Evolutionary conservation across 2,888 invertebrate species (phyloP).

Genomic region (Sympetrum striolatum): DNA sequence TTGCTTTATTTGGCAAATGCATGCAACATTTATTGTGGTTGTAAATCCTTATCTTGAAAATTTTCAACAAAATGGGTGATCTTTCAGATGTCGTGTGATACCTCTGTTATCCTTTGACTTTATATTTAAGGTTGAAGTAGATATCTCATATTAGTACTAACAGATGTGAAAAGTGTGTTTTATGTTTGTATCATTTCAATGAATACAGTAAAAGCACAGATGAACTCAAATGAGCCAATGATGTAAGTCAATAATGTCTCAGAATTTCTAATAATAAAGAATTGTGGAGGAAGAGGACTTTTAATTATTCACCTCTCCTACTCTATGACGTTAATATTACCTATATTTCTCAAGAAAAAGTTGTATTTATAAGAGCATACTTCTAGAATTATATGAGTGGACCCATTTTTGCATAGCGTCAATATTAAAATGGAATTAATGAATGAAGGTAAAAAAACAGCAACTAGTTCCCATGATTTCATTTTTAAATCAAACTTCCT

Average conservation of each 20-base stretch:
- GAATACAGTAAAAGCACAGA: background rate
- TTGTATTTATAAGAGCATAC: too few species aligned
- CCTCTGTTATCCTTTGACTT: background rate
- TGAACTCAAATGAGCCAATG: background rate
- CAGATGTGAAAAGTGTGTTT: background rate
- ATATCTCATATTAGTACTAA: background rate
- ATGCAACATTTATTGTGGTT: background rate
- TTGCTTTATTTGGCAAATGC: background rate
- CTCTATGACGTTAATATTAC: too few species aligned
- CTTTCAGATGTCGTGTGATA: background rate
- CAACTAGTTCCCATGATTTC: too few species aligned
- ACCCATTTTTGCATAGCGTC: too few species aligned
- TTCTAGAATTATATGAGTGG: too few species aligned
- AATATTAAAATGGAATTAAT: too few species aligned
- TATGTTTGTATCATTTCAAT: background rate
- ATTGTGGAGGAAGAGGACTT: background rate
- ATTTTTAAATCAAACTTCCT: too few species aligned
- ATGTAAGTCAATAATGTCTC: background rate
- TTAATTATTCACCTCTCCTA: background rate
- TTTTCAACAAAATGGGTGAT: background rate
- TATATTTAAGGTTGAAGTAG: background rate
- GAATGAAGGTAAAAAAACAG: too few species aligned
- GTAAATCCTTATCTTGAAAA: background rate
- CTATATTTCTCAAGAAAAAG: too few species aligned
- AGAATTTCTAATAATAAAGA: background rate